Percentiles rank a stretch among this genome's conserved stretches.
Evolutionary conservation across 2,113 vertebrate species (phyloP).

Genomic region (Scolopax mira): DNA sequence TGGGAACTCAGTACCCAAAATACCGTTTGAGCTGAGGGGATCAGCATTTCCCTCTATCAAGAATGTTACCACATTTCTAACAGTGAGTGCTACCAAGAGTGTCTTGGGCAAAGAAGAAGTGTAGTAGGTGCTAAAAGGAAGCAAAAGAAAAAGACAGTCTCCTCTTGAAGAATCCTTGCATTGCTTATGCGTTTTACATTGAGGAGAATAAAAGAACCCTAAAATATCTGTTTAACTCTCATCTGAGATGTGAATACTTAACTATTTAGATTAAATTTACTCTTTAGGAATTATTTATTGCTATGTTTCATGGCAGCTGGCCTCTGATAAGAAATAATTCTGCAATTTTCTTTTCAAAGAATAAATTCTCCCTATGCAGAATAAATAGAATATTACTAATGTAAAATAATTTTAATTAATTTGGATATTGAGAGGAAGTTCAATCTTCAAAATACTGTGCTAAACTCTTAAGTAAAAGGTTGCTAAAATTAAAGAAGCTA

Average conservation of each 20-base stretch:
- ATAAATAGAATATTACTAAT: neutral
- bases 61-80: neutral
- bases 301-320: neutral
- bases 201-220: neutral
- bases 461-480: neutral
- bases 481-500: neutral
- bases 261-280: neutral
- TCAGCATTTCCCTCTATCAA: neutral
- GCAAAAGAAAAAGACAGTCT: neutral
- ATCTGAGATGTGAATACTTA: neutral
- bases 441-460: neutral
- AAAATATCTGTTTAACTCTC: neutral
- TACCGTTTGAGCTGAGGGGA: neutral
- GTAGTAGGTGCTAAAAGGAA: neutral
- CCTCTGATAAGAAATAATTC: neutral
- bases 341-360: neutral
- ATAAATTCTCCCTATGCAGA: neutral
- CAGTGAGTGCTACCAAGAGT: neutral
- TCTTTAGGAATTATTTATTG: neutral
- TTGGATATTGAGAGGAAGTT: neutral
- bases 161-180: neutral
- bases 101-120: neutral
- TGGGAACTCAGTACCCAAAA: neutral
- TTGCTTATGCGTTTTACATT: neutral
- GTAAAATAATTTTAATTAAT: neutral